Base-by-base conservation (phyloP, 2,797 vertebrate species). In the Scleropages formosus region DNA sequence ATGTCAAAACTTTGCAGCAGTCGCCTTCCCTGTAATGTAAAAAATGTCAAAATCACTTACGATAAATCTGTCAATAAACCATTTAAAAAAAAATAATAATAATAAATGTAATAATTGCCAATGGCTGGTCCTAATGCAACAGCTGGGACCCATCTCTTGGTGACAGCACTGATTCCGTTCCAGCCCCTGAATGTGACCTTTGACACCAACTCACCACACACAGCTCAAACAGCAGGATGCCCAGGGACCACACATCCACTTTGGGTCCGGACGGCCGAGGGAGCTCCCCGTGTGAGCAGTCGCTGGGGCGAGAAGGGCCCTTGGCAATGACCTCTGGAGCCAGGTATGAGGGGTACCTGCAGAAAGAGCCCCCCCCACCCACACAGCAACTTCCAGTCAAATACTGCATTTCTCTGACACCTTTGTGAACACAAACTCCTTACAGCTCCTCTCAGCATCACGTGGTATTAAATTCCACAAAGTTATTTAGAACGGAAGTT, bases 251-350 rank as follows among this genome's bases (percentile, higher is more conserved):
- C 22, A 98, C 84, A 79, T 99, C 97, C 22, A 94, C 92, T 85
- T 98, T 99, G 22, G 96, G 96, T n/a, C 97, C 96, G 0, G 96
- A 98, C 67, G 94, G 93, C 67, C 90, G 84, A 70, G 92, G 94
- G 59, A 90, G 90, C 79, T 95, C 94, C 80, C 88, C 88, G 59
- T 91, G 85, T 20, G 86, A 89, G 77, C 92, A 92, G 84, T 96
- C 95, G 75, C 82, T 92, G 49, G 88, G 86, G 84, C 95, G 94
- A 78, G 86, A 90, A 82, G 92, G 90, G 84, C 97, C 96, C 85
- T 96, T 95, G 27, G 96, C 95, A 77, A 98, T 95, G 73, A 97
- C 96, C 87, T 99, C 97, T 47, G 97, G 97, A 78, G 97, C 94
- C 86, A 98, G 91, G 76, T 98, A 99, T 1, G 97, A 98, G 59